Percentiles rank a stretch among this genome's conserved stretches.
Evolutionary conservation across 1,140 invertebrate species (phyloP).

Genomic region (Drosophila kikkawai): DNA sequence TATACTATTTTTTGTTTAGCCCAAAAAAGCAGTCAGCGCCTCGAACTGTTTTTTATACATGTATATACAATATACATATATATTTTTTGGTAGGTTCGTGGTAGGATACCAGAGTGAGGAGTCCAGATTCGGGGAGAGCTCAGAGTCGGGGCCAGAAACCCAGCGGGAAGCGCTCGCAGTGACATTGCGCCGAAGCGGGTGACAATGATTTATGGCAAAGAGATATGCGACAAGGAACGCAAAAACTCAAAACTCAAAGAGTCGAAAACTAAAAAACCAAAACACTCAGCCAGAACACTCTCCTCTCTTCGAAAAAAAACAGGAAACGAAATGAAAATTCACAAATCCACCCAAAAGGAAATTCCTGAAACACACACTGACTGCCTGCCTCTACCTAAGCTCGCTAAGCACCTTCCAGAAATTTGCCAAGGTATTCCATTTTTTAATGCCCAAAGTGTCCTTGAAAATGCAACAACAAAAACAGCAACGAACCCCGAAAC

Average conservation of each 20-base stretch:
- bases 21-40: constrained; percentile 28
- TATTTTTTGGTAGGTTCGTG: constrained; percentile 36
- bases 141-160: constrained; percentile 51
- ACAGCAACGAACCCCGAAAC: constrained; percentile 7
- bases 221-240: constrained; percentile 82
- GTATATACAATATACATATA: background rate
- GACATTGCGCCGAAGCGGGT: constrained; percentile 83
- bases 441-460: constrained; percentile 68
- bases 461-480: constrained; percentile 74
- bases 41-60: constrained; percentile 24
- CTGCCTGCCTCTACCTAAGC: constrained; percentile 36
- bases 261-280: constrained; percentile 44
- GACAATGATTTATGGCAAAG: constrained; percentile 84
- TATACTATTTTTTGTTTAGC: constrained; percentile 16
- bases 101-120: constrained; percentile 19
- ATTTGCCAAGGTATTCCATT: constrained; percentile 35
- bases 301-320: constrained; percentile 22
- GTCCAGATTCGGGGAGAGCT: constrained; percentile 12
- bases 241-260: constrained; percentile 66
- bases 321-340: constrained; percentile 30
- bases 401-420: constrained; percentile 48
- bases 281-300: constrained; percentile 33
- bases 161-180: constrained; percentile 82
- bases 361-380: constrained; percentile 13
- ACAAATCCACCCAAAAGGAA: constrained; percentile 19